Evolutionary conservation across 2,888 invertebrate genomes (phyloP).

Genomic region (Dione juno): DNA sequence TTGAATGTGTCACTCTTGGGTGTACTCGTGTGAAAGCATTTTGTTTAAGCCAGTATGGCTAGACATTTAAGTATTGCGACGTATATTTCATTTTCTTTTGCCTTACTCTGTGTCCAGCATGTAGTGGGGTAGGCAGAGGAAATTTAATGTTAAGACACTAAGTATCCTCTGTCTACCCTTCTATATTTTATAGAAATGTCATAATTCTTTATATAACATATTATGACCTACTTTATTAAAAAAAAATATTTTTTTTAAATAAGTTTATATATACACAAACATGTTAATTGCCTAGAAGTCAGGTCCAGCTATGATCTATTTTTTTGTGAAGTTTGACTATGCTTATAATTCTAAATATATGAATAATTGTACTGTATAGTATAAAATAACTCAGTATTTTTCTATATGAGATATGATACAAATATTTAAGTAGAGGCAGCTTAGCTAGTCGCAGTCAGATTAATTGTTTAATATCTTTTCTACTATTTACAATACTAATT

Average conservation of each 20-base stretch:
- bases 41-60: no score
- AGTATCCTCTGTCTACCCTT: no score
- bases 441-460: constrained; percentile 17
- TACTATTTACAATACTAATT: constrained; percentile 28
- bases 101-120: no score
- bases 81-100: no score
- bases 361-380: not conserved
- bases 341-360: not conserved
- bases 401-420: constrained; percentile 11
- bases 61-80: no score
- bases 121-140: no score
- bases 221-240: no score
- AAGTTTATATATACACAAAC: not conserved
- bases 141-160: no score
- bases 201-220: no score
- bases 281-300: not conserved
- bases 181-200: no score
- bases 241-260: no score
- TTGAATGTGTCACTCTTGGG: not conserved
- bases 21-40: not conserved
- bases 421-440: constrained; percentile 15
- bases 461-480: constrained; percentile 13
- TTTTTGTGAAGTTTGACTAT: not conserved
- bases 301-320: not conserved
- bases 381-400: constrained; percentile 12